A percentile compares a stretch with the other conserved stretches of the same genome.
These are phyloP conservation scores for Phaenicophaeus curvirostris DNA, from an alignment of 2,797 vertebrate genomes.

Conservation along the genomic window DNA sequence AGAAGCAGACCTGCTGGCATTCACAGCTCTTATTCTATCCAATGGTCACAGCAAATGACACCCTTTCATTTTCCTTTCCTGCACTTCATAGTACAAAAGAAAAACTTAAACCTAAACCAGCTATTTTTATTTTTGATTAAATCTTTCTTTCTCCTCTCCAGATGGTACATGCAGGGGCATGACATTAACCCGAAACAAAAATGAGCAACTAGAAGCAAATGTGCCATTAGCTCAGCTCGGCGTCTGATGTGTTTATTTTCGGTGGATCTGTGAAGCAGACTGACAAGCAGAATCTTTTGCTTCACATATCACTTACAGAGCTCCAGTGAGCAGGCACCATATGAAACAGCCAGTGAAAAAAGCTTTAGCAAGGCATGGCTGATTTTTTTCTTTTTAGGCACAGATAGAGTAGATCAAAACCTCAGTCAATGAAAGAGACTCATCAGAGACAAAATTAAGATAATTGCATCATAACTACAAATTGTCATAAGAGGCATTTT, in stretches of 20 bases:
- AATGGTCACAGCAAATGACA: conserved; percentile 17
- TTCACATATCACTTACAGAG: conserved; percentile 33
- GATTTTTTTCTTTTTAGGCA: not conserved
- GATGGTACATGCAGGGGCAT: conserved; percentile 25
- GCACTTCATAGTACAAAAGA: conserved; percentile 46
- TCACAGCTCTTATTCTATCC: conserved; percentile 39
- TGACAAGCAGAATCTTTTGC: conserved; percentile 56
- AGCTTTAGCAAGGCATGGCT: not conserved
- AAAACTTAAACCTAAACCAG: conserved; percentile 59
- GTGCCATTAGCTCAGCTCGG: conserved; percentile 46
- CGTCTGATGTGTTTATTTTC: conserved; percentile 73
- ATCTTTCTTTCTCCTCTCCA: conserved; percentile 44
- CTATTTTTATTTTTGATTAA: conserved; percentile 70
- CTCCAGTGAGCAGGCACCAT: conserved; percentile 25
- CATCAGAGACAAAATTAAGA: conserved; percentile 40
- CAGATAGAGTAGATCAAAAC: not conserved
- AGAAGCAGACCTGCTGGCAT: conserved; percentile 29
- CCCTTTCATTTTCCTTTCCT: conserved; percentile 45
- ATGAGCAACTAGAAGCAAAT: conserved; percentile 66
- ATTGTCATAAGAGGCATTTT: conserved; percentile 18
- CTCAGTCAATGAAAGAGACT: not conserved
- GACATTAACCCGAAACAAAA: conserved; percentile 59
- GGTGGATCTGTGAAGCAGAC: conserved; percentile 53
- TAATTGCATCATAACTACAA: conserved; percentile 41
- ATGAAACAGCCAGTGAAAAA: conserved; percentile 28